Evolutionary conservation across 2,888 invertebrate genomes (phyloP), one percentile per base, ranked within the genome.

Genomic region (Lampropteryx suffumata): DNA sequence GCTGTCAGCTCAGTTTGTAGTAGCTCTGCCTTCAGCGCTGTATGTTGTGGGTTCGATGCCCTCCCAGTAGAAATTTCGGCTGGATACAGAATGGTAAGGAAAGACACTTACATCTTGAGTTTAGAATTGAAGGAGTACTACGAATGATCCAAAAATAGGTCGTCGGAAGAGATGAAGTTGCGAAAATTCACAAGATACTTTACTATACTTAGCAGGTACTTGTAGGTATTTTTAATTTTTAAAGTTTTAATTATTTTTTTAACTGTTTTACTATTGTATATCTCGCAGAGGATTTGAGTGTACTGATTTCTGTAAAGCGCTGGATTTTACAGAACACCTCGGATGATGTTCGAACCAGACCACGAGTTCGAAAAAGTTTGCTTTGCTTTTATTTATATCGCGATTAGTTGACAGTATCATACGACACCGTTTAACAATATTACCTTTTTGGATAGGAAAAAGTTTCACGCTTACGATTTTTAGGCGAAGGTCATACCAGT

Each of bases 231-330:
- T 60, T 62, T 27, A 46, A 21, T 14, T 45, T 64, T 65, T 5
- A 35, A 34, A 28, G 33, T 62, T 73, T 57, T 45, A 21, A 10
- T 10, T 13, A 1, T 14, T 58, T 58, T 72, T 78, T 79, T 76
- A 71, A 52, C 27, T 59, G 61, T 72, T 74, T 76, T 69, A 61
- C 54, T 53, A 56, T 72, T 7, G 66, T 71, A 55, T 62, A 62
- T 64, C 46, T 65, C 65, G 58, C 73, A 53, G 64, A 65, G 32
- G 69, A 82, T 79, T 84, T 82, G 56, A 69, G 64, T 73, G 73
- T 74, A 84, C 79, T 84, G 69, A 65, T 50, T 50, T 47, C 35
- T 5, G 9, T 0, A 1, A 24, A 12, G 9, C 46, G 54, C 11
- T 13, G 26, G 29, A 56, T 61, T 71, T 59, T 72, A 72, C 64